Conservation (phyloP, 2,797 vertebrate genomes). For the Lagorchestes hirsutus region DNA sequence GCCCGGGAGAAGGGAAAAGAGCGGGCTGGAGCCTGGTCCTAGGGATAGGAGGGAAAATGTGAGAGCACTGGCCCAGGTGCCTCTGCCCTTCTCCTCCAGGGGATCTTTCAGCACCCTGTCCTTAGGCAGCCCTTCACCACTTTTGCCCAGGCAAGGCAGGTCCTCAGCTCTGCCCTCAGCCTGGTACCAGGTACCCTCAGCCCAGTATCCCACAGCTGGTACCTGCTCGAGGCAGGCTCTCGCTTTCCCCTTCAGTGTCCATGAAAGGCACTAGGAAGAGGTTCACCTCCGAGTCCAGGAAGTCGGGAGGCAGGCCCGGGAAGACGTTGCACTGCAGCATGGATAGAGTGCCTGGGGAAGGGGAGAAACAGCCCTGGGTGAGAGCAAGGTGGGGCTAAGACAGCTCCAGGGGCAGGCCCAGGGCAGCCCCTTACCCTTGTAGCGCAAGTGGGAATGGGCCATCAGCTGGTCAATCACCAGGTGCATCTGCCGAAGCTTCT, state of each 20-base stretch:
- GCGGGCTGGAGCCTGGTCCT: constrained; percentile 88
- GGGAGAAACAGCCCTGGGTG: background rate
- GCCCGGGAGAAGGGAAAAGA: constrained; percentile 92
- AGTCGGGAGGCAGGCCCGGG: constrained; percentile 91
- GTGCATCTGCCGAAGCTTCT: constrained; percentile 93
- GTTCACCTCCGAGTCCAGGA: constrained; percentile 92
- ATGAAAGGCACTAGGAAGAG: constrained; percentile 93
- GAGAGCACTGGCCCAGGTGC: background rate
- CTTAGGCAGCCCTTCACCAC: background rate
- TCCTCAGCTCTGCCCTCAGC: background rate
- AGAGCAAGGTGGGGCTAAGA: fast-evolving
- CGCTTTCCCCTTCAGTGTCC: constrained; percentile 90
- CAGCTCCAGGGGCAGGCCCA: fast-evolving
- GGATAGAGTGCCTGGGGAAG: constrained; percentile 90
- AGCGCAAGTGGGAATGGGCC: constrained; percentile 94
- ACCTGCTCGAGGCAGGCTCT: constrained; percentile 90
- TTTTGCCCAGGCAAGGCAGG: background rate
- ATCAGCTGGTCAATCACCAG: constrained; percentile 92
- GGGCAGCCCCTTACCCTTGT: constrained; percentile 87
- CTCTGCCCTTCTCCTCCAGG: too few relatives aligned
- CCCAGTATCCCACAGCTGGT: background rate
- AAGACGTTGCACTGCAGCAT: constrained; percentile 94
- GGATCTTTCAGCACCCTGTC: too few relatives aligned
- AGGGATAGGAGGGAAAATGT: background rate
- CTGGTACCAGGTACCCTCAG: too few relatives aligned